These are phyloP conservation scores for Eunapius fragilis DNA, from an alignment of 37 sponge, comb jelly and placozoan species.

Conservation along the genomic window DNA sequence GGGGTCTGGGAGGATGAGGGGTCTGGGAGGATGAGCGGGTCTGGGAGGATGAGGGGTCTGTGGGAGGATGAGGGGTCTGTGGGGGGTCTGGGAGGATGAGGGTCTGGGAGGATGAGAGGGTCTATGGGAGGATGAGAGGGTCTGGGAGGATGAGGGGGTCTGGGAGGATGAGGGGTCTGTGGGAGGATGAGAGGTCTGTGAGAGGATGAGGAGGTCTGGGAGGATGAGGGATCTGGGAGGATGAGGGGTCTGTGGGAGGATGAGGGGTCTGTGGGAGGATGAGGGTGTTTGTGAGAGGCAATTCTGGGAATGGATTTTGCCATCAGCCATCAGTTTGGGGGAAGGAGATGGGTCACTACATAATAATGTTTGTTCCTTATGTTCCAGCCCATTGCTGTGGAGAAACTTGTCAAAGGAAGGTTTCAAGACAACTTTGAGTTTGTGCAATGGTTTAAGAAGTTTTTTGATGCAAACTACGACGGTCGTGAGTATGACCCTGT, in stretches of 20 bases:
- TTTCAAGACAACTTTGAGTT: slow-evolving; percentile 99
- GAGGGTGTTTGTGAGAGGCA: too few species aligned
- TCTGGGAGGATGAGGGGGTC: background rate
- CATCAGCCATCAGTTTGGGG: too few species aligned
- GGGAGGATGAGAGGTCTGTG: background rate
- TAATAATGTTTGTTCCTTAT: too few species aligned
- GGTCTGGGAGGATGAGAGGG: too few species aligned
- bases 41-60: background rate
- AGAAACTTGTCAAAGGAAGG: slow-evolving; percentile 91
- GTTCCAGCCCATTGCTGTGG: slow-evolving; percentile 80
- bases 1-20: too few species aligned
- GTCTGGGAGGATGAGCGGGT: background rate
- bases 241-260: background rate
- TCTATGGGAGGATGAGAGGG: background rate
- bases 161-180: background rate
- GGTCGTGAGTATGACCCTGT: slow-evolving; percentile 80
- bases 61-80: background rate
- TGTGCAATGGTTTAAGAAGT: slow-evolving; percentile 97
- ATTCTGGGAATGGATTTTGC: too few species aligned
- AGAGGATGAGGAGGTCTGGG: background rate
- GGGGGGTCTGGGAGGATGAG: too few species aligned
- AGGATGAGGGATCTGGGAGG: too few species aligned
- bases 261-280: too few species aligned
- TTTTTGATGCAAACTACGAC: slow-evolving; percentile 95
- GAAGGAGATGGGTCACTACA: background rate